Percentiles rank a stretch among this genome's conserved stretches.
Conservation (phyloP, 2,888 invertebrate genomes). For the Girardia tigrina region DNA sequence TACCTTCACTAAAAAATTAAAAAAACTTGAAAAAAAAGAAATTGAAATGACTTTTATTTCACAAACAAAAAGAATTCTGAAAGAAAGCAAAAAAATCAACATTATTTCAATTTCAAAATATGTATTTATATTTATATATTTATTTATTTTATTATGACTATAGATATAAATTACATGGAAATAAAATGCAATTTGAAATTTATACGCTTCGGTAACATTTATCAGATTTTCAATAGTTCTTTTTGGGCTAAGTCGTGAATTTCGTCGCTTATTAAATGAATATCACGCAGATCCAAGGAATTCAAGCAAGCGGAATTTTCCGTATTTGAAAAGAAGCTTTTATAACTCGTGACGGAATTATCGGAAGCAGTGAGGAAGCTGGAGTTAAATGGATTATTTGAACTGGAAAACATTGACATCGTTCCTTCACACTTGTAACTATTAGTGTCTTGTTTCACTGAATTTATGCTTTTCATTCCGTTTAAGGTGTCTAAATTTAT, state of each 20-base stretch:
- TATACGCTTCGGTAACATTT: too few relatives aligned
- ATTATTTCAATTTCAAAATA: too few relatives aligned
- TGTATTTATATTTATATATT: too few relatives aligned
- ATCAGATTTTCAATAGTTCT: neutral
- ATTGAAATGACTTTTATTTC: too few relatives aligned
- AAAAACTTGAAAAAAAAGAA: too few relatives aligned
- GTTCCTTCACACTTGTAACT: neutral
- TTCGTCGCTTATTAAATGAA: conserved; percentile 10
- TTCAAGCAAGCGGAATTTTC: neutral
- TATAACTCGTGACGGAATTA: neutral
- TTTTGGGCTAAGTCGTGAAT: neutral
- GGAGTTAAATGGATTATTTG: neutral
- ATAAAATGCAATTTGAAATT: too few relatives aligned
- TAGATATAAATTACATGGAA: too few relatives aligned
- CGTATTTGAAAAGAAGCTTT: neutral
- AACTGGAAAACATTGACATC: neutral
- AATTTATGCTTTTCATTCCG: neutral
- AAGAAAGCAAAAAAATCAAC: too few relatives aligned
- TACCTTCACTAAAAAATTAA: too few relatives aligned
- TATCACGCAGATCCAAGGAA: neutral
- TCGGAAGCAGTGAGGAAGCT: neutral
- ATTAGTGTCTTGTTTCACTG: neutral
- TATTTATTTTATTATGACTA: too few relatives aligned
- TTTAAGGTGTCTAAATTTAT: neutral
- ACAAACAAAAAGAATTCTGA: too few relatives aligned